These are phyloP conservation scores for Limnephilus marmoratus DNA, from an alignment of 2,888 invertebrate genomes.

Conservation along the genomic window DNA sequence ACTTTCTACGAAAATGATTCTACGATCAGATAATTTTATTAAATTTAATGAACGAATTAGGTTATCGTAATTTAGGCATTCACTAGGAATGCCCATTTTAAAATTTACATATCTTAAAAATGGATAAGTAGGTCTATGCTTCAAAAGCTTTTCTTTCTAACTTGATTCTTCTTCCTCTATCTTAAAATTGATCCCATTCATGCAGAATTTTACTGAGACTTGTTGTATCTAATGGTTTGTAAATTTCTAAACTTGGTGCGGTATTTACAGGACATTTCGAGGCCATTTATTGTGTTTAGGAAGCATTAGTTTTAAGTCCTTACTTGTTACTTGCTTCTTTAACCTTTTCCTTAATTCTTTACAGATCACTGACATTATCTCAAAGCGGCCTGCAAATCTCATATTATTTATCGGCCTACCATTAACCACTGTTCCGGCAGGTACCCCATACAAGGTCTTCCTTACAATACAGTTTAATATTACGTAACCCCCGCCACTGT, in stretches of 20 bases:
- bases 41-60: too few species aligned
- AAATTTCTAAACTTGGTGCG: not conserved
- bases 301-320: not conserved
- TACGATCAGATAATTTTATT: too few species aligned
- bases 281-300: not conserved
- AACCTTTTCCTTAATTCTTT: not conserved
- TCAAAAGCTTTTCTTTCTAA: not conserved
- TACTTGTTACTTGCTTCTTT: not conserved
- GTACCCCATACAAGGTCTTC: not conserved
- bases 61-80: too few species aligned
- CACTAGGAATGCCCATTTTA: too few species aligned
- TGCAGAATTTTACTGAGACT: not conserved
- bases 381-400: not conserved
- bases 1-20: too few species aligned
- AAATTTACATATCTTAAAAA: too few species aligned
- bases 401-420: not conserved
- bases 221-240: not conserved
- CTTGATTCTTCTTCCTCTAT: too few species aligned
- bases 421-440: not conserved
- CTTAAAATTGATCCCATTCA: not conserved
- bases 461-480: not conserved
- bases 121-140: too few species aligned
- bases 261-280: not conserved
- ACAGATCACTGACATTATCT: not conserved
- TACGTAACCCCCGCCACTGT: constrained; percentile 40